Conservation (phyloP, 2,113 vertebrate genomes). For the Chaetorhynchus papuensis region DNA sequence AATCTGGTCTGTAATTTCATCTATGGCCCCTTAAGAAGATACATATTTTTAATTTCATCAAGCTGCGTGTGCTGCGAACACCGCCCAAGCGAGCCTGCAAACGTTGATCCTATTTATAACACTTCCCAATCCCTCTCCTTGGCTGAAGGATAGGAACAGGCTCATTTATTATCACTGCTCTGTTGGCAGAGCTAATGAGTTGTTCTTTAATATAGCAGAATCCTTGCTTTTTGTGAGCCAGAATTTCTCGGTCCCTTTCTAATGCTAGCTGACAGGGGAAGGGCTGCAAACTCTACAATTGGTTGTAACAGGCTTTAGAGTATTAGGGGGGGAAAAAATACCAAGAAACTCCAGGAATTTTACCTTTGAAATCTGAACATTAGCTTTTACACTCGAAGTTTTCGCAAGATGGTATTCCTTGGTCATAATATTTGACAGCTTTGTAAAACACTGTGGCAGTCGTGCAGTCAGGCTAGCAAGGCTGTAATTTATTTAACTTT, state of each 20-base stretch:
- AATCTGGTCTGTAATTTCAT: not conserved
- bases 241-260: not conserved
- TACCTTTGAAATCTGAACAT: not conserved
- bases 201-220: not conserved
- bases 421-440: constrained; percentile 5
- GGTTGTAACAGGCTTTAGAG: not conserved
- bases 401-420: not conserved
- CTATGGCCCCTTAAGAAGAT: not conserved
- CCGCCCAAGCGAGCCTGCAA: not conserved
- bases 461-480: not conserved
- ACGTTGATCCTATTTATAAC: not conserved
- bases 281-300: not conserved
- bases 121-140: not conserved
- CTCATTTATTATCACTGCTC: not conserved
- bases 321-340: not conserved
- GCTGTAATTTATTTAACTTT: not conserved
- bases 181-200: not conserved
- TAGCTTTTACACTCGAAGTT: not conserved
- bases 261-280: not conserved
- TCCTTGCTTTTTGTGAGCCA: not conserved
- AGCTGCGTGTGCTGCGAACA: not conserved
- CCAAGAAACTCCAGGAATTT: not conserved
- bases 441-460: not conserved
- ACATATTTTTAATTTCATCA: not conserved
- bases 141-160: not conserved